These are phyloP conservation scores for Drosophila nebulosa DNA, from an alignment of 1,140 invertebrate genomes.

Conservation along the genomic window DNA sequence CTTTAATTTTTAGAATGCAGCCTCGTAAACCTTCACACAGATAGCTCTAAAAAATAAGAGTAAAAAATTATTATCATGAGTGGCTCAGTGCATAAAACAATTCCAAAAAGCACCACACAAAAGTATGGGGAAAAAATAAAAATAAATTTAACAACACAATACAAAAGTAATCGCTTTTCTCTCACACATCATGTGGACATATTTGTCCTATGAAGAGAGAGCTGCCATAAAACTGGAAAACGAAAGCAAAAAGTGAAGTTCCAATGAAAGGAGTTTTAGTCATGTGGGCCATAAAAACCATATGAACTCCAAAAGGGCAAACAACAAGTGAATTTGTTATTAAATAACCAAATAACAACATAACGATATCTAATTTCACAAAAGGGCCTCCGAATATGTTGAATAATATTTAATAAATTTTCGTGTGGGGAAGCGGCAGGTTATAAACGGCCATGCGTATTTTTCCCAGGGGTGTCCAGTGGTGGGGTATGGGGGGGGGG, in stretches of 20 bases:
- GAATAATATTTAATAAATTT: slow-evolving; percentile 54
- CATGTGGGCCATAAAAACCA: slow-evolving; percentile 50
- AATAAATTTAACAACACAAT: not conserved
- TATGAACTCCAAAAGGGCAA: slow-evolving; percentile 24
- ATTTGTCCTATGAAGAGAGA: slow-evolving; percentile 1
- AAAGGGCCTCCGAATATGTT: slow-evolving; percentile 22
- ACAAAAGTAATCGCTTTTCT: not conserved
- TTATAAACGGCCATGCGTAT: slow-evolving; percentile 44
- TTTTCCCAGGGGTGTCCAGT: slow-evolving; percentile 48
- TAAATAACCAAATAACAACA: slow-evolving; percentile 59
- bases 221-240: not conserved
- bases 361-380: slow-evolving; percentile 69
- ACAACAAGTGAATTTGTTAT: slow-evolving; percentile 65
- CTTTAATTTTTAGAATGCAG: not conserved
- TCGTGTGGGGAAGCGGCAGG: slow-evolving; percentile 9
- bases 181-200: not conserved
- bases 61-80: not conserved
- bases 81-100: slow-evolving; percentile 5
- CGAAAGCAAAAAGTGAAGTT: not conserved
- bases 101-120: not conserved
- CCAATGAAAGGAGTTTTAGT: slow-evolving; percentile 1
- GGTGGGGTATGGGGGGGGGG: no score
- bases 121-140: not conserved
- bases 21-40: not conserved
- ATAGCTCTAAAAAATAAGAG: not conserved